Base-by-base conservation (phyloP, 2,113 vertebrate genomes). In the Coturnix japonica region DNA sequence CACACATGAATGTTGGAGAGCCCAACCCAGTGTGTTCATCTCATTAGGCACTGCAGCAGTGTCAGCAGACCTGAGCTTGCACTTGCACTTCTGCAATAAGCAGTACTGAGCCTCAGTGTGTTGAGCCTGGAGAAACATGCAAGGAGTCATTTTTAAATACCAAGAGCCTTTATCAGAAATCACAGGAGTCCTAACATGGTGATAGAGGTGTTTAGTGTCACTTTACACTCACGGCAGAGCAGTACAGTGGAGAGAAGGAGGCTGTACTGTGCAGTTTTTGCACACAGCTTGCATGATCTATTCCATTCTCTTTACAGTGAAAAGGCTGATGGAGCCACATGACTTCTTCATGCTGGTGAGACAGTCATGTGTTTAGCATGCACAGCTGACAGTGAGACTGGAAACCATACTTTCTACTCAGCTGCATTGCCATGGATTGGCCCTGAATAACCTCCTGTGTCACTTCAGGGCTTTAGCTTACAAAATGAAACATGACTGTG, bases 391-490 rank as follows among this genome's bases (percentile, higher is more conserved):
- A 65, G 57, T 57, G 54, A 43, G 73, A 67, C 37, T 95, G 86
- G 85, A 92, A 94, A 91, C 66, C 33, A 44, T 67, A 19, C 70
- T 80, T 92, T 91, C 81, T 77, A 59, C 76, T 96, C 85, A 80
- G 84, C 88, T 80, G 35, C n/a, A 31, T 37, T 85, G 71, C 71
- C 74, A 85, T 7, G 2, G 64, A 61, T 46, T 90, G 89, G 91
- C 95, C 94, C 89, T 82, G 91, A 94, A 96, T 94, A 95, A 95
- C 82, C 85, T 93, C 33, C 54, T 39, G 26, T 94, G 87, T 93
- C 94, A 85, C 80, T 72, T 95, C 66, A 94, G 82, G 77, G 57
- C 89, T 90, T 91, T 94, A 81, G 17, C 89, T 85, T 60, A 60
- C 69, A 64, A 94, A 92, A 82, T 51, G 60, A 89, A 94, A 92